phyloP scores from a whole-genome alignment of 2,888 invertebrate genomes.

The Tethea ocularis region DNA sequence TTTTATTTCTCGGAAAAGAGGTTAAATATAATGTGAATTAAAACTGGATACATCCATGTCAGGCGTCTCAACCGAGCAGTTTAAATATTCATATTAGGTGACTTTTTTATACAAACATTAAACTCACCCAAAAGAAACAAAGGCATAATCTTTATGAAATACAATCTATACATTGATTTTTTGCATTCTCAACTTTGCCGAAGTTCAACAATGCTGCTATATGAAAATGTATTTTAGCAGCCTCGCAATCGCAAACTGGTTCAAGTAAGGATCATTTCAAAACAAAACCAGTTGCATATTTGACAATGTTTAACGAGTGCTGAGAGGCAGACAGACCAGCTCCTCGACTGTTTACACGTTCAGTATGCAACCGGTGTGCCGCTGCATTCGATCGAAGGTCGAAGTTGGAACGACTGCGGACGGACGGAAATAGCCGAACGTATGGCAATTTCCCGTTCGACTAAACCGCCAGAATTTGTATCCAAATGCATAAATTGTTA shows the following conservation, averaged over 20 bases:
- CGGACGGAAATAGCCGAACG: constrained; percentile 73
- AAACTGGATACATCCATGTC: not conserved
- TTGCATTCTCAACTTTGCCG: constrained; percentile 10
- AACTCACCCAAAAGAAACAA: not conserved
- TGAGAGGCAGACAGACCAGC: constrained; percentile 11
- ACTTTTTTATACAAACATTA: not conserved
- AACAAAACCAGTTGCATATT: constrained; percentile 30
- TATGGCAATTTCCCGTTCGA: constrained; percentile 69
- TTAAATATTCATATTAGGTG: not conserved
- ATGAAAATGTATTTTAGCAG: constrained; percentile 21
- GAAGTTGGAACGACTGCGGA: constrained; percentile 48
- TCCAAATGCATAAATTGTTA: constrained; percentile 19
- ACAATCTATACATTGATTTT: not conserved
- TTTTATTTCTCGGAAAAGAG: not conserved
- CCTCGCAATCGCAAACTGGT: constrained; percentile 25
- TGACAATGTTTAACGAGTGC: constrained; percentile 20
- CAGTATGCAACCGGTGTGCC: constrained; percentile 36
- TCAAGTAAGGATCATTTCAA: constrained; percentile 18
- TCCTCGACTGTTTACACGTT: constrained; percentile 21
- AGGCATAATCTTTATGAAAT: not conserved
- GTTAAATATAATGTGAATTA: not conserved
- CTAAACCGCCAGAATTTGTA: constrained; percentile 22
- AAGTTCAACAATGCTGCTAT: constrained; percentile 14
- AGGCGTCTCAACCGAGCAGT: not conserved
- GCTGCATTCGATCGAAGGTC: constrained; percentile 65